These are phyloP conservation scores for Drosophila algonquin DNA, from an alignment of 2,888 invertebrate species.

Conservation along the genomic window DNA sequence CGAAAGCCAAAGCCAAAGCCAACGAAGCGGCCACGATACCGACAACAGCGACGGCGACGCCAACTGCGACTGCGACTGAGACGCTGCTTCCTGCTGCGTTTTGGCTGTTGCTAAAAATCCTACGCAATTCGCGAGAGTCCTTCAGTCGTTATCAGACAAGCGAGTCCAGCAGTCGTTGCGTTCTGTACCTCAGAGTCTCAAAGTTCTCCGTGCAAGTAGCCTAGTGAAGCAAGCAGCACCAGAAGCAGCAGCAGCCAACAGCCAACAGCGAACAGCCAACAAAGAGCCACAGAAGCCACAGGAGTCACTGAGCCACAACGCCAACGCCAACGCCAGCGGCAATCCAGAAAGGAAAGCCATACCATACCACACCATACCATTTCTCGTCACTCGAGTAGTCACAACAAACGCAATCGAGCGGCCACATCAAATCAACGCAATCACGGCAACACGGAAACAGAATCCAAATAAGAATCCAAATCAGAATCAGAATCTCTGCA, in stretches of 20 bases:
- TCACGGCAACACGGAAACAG: neutral
- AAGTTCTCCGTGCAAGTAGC: conserved; percentile 78
- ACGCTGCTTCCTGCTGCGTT: conserved; percentile 50
- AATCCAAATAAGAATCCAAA: conserved; percentile 16
- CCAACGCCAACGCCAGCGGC: neutral
- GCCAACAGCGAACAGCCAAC: conserved; percentile 35
- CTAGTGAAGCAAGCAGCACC: conserved; percentile 71
- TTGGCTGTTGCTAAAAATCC: conserved; percentile 75
- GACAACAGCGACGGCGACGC: conserved; percentile 8
- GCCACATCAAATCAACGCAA: conserved; percentile 4
- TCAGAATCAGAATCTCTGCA: conserved; percentile 5
- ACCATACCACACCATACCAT: conserved; percentile 16
- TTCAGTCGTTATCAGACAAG: conserved; percentile 84
- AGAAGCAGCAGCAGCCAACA: conserved; percentile 23
- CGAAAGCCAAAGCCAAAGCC: conserved; percentile 12
- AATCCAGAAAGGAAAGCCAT: conserved; percentile 8
- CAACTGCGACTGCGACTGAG: conserved; percentile 17
- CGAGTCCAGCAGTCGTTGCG: conserved; percentile 84
- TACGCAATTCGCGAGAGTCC: conserved; percentile 82
- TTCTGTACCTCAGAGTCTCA: conserved; percentile 80
- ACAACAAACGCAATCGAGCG: conserved; percentile 4
- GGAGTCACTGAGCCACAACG: conserved; percentile 8
- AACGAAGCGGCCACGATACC: conserved; percentile 3
- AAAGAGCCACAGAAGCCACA: conserved; percentile 36
- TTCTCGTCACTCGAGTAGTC: conserved; percentile 18